Evolutionary conservation across 2,113 vertebrate genomes (phyloP).

Genomic region (Passer domesticus): DNA sequence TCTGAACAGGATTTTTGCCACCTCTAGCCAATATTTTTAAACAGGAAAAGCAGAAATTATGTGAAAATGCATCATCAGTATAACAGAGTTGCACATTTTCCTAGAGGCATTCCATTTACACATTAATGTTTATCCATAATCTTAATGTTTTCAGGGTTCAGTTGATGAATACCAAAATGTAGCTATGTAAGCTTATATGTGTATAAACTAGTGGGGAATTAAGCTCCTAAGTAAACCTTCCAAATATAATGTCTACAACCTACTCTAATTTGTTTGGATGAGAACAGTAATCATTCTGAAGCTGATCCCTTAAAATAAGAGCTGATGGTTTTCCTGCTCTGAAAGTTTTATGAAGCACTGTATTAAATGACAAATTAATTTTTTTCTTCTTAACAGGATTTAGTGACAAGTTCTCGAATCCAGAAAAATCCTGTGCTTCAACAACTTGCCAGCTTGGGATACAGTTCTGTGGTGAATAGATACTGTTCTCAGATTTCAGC

Average conservation of each 20-base stretch:
- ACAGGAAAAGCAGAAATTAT: not conserved
- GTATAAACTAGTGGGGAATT: not conserved
- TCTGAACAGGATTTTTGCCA: not conserved
- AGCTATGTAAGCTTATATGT: not conserved
- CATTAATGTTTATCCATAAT: not conserved
- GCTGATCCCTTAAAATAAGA: not conserved
- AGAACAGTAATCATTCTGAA: not conserved
- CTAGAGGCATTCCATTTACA: not conserved
- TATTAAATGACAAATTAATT: not conserved
- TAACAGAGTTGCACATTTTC: not conserved
- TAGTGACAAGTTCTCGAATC: conserved; percentile 73
- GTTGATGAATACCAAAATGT: not conserved
- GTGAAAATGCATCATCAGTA: not conserved
- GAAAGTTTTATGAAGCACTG: not conserved
- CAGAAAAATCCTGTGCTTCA: conserved; percentile 65
- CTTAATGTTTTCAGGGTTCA: not conserved
- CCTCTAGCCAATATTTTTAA: not conserved
- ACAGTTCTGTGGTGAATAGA: conserved; percentile 81
- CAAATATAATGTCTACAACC: not conserved
- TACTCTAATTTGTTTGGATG: not conserved
- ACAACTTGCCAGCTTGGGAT: conserved; percentile 75
- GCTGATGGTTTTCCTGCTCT: not conserved
- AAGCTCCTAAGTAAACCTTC: not conserved
- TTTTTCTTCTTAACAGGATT: conserved; percentile 63
- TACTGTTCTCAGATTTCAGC: conserved; percentile 67